These are phyloP conservation scores for Gallinago jamesoni DNA, from an alignment of 2,113 vertebrate genomes.

Conservation along the genomic window DNA sequence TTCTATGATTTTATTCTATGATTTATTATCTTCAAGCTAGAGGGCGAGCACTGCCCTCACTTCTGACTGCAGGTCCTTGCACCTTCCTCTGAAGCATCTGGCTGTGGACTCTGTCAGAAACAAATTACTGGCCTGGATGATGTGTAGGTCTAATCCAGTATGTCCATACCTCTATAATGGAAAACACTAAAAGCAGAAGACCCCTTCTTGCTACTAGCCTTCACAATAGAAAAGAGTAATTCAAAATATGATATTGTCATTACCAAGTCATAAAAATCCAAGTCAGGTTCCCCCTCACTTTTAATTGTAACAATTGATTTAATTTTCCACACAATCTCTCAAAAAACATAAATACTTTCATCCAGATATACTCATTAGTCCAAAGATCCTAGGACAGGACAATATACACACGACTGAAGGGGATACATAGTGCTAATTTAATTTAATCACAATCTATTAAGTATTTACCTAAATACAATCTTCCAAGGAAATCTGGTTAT, in stretches of 20 bases:
- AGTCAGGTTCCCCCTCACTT: background rate
- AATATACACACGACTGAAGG: background rate
- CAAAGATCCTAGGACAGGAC: background rate
- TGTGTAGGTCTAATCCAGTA: background rate
- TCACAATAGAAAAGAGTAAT: background rate
- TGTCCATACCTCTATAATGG: background rate
- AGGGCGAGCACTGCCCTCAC: background rate
- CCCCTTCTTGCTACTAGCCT: background rate
- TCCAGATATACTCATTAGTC: background rate
- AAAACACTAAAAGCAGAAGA: background rate
- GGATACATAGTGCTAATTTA: background rate
- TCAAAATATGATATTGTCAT: background rate
- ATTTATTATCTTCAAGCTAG: background rate
- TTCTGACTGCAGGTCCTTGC: background rate
- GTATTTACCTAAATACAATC: conserved; percentile 28
- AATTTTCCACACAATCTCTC: background rate
- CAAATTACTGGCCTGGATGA: background rate
- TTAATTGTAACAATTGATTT: background rate
- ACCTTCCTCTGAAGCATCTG: background rate
- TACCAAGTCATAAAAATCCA: background rate
- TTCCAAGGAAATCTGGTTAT: background rate
- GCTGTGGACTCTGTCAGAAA: background rate
- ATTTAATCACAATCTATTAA: conserved; percentile 15
- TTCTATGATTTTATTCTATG: background rate
- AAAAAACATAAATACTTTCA: background rate